Base-by-base conservation (phyloP, 2,888 invertebrate species). In the Ectemnius lituratus region DNA sequence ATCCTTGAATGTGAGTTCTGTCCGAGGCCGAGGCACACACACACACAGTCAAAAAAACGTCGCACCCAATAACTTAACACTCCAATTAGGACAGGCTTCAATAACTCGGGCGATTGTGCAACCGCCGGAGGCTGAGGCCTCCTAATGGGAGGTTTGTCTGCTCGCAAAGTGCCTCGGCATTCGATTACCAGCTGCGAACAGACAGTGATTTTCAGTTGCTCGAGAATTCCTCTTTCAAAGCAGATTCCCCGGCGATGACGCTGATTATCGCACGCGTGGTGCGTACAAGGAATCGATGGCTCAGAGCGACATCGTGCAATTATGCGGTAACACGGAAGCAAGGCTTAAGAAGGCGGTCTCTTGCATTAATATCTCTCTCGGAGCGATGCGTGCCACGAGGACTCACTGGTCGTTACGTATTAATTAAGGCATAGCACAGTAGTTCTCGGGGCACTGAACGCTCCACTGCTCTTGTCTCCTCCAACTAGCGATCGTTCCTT, bases 401-500 rank as follows among this genome's bases (percentile, higher is more conserved):
- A 67, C 58, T 71, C 47, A 23, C 60, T 58, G 61, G 37, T 58
- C 52, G 63, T 66, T 73, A 72, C 72, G 72, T 78, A 83, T 81
- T 78, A 83, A 81, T 83, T 83, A 81, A 83, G 70, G 57, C 61
- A 57, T 63, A 70, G 62, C 45, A 62, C 57, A 75, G 64, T 45
- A 47, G 65, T 76, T 59, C 62, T 37, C 70, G 56, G 73, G 67
- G 78, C 82, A 73, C 63, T 75, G 75, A 68, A 84, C 82, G 84
- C 75, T 81, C 75, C 70, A 76, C 73, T 81, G 84, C 70, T 79
- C 82, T 76, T 81, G 82, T 81, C 82, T 75, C 72, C 64, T 64
- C 62, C 75, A 57, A 82, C 37, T 82, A 84, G 84, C 66, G 79
- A 37, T 73, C 66, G 23, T 64, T 75, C 67, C 72, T 78, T 81